Evolutionary conservation across 2,113 vertebrate species (phyloP).

Genomic region (Noturus placidus): DNA sequence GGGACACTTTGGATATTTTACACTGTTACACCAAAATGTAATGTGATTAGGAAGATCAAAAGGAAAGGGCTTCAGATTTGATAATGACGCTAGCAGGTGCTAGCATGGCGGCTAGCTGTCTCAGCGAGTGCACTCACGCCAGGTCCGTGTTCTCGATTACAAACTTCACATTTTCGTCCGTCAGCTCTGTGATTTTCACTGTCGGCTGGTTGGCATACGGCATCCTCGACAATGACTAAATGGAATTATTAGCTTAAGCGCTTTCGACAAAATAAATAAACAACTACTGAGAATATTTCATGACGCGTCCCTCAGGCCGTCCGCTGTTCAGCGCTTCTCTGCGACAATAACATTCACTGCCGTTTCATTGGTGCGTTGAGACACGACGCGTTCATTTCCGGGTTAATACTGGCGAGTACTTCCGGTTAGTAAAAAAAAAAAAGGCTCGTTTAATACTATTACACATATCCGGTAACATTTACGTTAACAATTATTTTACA

Average conservation of each 20-base stretch:
- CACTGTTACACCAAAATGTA: too few relatives aligned
- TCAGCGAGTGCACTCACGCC: slow-evolving; percentile 76
- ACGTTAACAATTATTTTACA: background rate
- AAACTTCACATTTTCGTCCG: slow-evolving; percentile 97
- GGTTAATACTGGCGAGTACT: background rate
- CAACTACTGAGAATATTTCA: too few relatives aligned
- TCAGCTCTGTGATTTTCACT: slow-evolving; percentile 91
- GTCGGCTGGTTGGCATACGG: slow-evolving; percentile 97
- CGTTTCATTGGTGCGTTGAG: background rate
- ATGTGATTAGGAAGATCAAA: background rate
- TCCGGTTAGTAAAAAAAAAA: slow-evolving; percentile 8
- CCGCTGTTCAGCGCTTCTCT: background rate
- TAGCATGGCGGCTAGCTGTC: background rate
- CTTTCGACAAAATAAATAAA: background rate
- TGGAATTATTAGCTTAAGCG: background rate
- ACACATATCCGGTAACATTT: background rate
- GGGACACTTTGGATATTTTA: background rate
- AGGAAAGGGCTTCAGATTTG: background rate
- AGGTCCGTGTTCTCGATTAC: slow-evolving; percentile 96
- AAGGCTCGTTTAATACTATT: background rate
- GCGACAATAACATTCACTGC: background rate
- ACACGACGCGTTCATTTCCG: background rate
- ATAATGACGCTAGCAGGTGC: background rate
- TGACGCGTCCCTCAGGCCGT: background rate
- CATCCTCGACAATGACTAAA: slow-evolving; percentile 65